phyloP scores from a whole-genome alignment of 2,113 vertebrate genomes.

The Willisornis vidua region DNA sequence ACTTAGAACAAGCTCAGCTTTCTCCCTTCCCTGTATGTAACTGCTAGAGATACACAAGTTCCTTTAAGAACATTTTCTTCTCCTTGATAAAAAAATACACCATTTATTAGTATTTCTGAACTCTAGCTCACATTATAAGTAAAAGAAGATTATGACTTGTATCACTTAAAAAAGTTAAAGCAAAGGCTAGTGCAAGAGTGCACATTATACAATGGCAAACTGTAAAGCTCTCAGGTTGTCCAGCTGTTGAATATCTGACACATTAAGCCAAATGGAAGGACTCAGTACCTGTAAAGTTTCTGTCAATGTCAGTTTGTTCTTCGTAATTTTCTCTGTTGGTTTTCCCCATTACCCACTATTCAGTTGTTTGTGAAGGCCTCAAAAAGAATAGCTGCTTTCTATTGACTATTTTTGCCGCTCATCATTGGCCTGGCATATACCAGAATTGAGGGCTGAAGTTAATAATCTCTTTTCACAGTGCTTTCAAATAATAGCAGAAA shows the following conservation, averaged over 20 bases:
- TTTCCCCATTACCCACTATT: not conserved
- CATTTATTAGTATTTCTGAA: not conserved
- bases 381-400: constrained; percentile 6
- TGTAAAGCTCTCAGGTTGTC: not conserved
- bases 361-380: not conserved
- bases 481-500: constrained; percentile 16
- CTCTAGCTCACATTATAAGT: not conserved
- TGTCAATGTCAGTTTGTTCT: not conserved
- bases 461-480: not conserved
- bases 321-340: constrained; percentile 35
- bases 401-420: not conserved
- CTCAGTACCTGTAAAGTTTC: not conserved
- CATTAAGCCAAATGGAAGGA: not conserved
- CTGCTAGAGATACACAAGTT: not conserved
- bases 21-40: not conserved
- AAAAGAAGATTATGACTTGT: not conserved
- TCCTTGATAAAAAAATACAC: not conserved
- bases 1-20: not conserved
- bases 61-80: not conserved
- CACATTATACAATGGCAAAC: not conserved
- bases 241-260: not conserved
- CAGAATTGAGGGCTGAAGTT: not conserved
- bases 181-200: not conserved
- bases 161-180: not conserved
- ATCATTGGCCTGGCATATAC: not conserved